Conservation (phyloP, 2,888 invertebrate genomes). For the Leucoma salicis region DNA sequence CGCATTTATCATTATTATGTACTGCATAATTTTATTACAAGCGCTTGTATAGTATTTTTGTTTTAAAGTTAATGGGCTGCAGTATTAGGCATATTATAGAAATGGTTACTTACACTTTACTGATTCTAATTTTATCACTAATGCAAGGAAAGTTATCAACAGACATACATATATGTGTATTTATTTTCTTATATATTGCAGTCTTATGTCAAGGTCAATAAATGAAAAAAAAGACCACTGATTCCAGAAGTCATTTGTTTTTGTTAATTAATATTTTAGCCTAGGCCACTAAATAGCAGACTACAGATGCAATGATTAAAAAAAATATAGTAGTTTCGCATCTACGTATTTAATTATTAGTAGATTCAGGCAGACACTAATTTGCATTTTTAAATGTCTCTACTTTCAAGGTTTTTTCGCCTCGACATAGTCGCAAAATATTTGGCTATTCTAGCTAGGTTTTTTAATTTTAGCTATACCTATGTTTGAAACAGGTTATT, state of each 20-base stretch:
- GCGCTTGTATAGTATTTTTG: too few species aligned
- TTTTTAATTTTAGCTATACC: constrained; percentile 9
- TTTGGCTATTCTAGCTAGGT: constrained; percentile 18
- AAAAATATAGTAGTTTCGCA: constrained; percentile 8
- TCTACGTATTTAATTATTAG: constrained; percentile 32
- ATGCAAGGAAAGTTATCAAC: too few species aligned
- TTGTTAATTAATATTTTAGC: not conserved
- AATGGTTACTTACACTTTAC: too few species aligned
- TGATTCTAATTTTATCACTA: too few species aligned
- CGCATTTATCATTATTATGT: too few species aligned
- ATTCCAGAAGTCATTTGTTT: not conserved
- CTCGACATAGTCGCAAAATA: constrained; percentile 30
- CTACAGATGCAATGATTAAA: not conserved
- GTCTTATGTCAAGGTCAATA: not conserved
- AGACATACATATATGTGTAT: not conserved
- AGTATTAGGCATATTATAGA: too few species aligned
- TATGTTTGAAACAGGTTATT: constrained; percentile 1
- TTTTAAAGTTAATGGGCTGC: too few species aligned
- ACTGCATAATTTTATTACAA: too few species aligned
- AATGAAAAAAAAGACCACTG: not conserved
- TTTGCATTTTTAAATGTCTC: constrained; percentile 51
- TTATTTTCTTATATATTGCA: not conserved
- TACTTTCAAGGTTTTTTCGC: constrained; percentile 42
- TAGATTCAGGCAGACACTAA: constrained; percentile 40
- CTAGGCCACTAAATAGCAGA: not conserved